Evolutionary conservation across 2,113 vertebrate genomes (phyloP), one percentile per base, ranked within the genome.

Genomic region (Myodes glareolus): DNA sequence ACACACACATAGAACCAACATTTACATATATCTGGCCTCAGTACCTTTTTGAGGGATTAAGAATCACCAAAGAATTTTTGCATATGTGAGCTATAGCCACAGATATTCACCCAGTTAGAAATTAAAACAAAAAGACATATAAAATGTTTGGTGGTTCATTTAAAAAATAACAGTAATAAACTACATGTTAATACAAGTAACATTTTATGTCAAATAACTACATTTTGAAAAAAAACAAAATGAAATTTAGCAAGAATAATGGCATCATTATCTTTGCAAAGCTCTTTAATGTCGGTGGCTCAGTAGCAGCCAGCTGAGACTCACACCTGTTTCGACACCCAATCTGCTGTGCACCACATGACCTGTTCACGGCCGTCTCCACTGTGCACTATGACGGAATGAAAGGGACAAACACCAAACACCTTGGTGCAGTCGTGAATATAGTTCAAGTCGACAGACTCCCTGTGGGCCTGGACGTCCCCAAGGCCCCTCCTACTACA

Each of bases 211-310:
- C 92, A 97, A 92, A 89, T 81, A 36, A 84, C 45, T 55, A 67
- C 42, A 29, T 78, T 96, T 96, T 96, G 5, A 14, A 52, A 95
- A 95, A 96, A 91, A 58, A 95, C 94, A 96, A 91, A 58, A 58
- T 36, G 72, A 92, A 96, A 90, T 84, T 78, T 85, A 88, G 52
- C 42, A 81, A 82, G 29, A 96, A 77, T 50, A 93, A 90, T 72
- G 31, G 25, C 7, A 76, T 86, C n/a, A 78, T 95, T 95, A 77
- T 81, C 88, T 92, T 92, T 92, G 70, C 12, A 87, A 91, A 86
- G 55, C 25, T 23, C 7, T 58, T 94, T 75, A 75, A 65, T 23
- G 39, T 88, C 9, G 2, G 67, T 76, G 25, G n/a, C 27, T 78
- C 81, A 21, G 58, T 4, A 76, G 72, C 88, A 97, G 2, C 27